These are phyloP conservation scores for Labeo calbasu DNA, from an alignment of 2,797 vertebrate genomes.

Conservation along the genomic window DNA sequence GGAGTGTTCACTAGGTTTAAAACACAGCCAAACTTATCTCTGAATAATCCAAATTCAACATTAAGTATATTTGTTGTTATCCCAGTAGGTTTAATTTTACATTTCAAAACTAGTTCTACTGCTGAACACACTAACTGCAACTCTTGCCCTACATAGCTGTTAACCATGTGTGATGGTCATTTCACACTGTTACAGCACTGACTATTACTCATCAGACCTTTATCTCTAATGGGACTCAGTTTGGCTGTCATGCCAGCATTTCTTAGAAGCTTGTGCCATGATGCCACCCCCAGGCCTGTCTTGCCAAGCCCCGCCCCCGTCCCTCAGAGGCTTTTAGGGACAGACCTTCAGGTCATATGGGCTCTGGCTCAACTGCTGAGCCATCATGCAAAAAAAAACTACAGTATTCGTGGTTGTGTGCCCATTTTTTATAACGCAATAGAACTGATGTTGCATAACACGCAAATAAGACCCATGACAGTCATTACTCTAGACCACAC, in stretches of 20 bases:
- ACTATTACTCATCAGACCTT: constrained; percentile 36
- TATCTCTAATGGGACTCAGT: constrained; percentile 31
- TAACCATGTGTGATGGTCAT: constrained; percentile 25
- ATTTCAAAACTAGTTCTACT: constrained; percentile 31
- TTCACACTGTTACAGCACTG: constrained; percentile 35
- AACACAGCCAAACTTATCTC: constrained; percentile 12
- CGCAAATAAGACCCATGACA: constrained; percentile 45
- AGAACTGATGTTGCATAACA: constrained; percentile 48
- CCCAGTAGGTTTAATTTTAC: constrained; percentile 13
- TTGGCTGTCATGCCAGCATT: constrained; percentile 37
- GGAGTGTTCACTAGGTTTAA: neutral
- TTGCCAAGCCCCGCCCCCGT: neutral
- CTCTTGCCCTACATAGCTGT: constrained; percentile 53
- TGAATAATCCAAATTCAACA: constrained; percentile 38
- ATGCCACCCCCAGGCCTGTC: constrained; percentile 21
- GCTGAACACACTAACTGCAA: constrained; percentile 29
- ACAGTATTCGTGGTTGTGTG: neutral
- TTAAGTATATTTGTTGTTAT: neutral
- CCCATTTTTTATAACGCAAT: constrained; percentile 40
- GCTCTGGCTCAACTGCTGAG: neutral
- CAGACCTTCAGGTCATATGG: constrained; percentile 24
- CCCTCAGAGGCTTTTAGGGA: neutral
- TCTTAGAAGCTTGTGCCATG: constrained; percentile 43
- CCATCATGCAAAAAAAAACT: constrained; percentile 2
- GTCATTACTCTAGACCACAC: constrained; percentile 33